These are phyloP conservation scores for Sebastes paucispinis DNA, from an alignment of 2,797 vertebrate genomes.

Conservation along the genomic window DNA sequence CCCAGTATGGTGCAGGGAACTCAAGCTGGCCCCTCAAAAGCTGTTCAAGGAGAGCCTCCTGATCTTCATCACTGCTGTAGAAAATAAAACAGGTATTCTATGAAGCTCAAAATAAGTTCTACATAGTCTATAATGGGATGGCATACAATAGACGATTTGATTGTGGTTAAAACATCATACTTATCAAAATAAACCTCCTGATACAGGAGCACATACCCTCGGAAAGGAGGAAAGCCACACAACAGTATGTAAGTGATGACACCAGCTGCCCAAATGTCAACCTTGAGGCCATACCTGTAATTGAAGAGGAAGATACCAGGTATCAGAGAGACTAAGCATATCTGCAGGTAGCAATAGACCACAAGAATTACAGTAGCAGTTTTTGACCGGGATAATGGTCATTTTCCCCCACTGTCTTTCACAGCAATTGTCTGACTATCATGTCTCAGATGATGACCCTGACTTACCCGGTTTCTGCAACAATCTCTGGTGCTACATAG, in stretches of 20 bases:
- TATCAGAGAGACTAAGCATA: background rate
- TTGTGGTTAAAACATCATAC: background rate
- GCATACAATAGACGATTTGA: background rate
- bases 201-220: slow-evolving; percentile 84
- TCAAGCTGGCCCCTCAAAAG: slow-evolving; percentile 92
- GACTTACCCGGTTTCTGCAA: slow-evolving; percentile 93
- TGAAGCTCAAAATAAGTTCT: background rate
- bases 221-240: slow-evolving; percentile 96
- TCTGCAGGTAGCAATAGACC: background rate
- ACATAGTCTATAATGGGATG: background rate
- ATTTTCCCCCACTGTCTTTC: no score
- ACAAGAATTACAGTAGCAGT: background rate
- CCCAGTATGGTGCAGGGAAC: slow-evolving; percentile 94
- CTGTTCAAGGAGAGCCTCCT: slow-evolving; percentile 94
- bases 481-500: slow-evolving; percentile 98
- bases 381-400: background rate
- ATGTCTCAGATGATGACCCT: background rate
- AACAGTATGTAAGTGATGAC: slow-evolving; percentile 97
- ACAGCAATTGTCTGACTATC: background rate
- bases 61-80: slow-evolving; percentile 88
- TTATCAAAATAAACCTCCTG: background rate
- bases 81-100: slow-evolving; percentile 2
- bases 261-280: slow-evolving; percentile 98
- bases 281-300: slow-evolving; percentile 93
- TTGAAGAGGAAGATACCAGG: background rate